Percentiles rank a stretch among this genome's conserved stretches.
phyloP scores from a whole-genome alignment of 2,113 vertebrate genomes.

The Triplophysa tibetana region DNA sequence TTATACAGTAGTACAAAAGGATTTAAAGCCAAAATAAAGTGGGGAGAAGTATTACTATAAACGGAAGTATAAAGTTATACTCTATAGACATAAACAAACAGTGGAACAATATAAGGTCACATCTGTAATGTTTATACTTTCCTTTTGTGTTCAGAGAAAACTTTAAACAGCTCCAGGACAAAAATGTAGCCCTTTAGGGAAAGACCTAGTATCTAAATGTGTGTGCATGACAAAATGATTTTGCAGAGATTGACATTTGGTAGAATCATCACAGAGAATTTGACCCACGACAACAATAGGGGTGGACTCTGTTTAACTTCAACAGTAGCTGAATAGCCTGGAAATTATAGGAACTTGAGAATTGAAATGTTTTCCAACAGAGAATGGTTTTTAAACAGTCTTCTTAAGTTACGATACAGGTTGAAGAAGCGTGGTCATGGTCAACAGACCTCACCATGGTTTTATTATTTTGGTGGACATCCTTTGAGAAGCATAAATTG shows the following conservation, averaged over 20 bases:
- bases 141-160: slow-evolving; percentile 9
- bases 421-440: not conserved
- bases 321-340: not conserved
- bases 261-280: slow-evolving; percentile 16
- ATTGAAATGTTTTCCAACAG: slow-evolving; percentile 34
- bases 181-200: slow-evolving; percentile 23
- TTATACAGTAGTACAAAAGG: not conserved
- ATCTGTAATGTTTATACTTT: not conserved
- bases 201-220: slow-evolving; percentile 10
- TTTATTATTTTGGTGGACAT: not conserved
- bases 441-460: not conserved
- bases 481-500: not conserved
- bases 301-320: slow-evolving; percentile 1
- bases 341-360: slow-evolving; percentile 27
- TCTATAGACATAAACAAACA: not conserved
- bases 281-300: not conserved
- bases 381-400: slow-evolving; percentile 26
- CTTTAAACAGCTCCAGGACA: slow-evolving; percentile 30
- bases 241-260: slow-evolving; percentile 29
- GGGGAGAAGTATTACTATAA: not conserved
- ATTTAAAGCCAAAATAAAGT: slow-evolving; percentile 15
- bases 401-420: slow-evolving; percentile 17
- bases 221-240: slow-evolving; percentile 37
- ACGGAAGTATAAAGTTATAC: too few relatives aligned
- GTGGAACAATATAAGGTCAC: not conserved